Evolutionary conservation across 2,113 vertebrate species (phyloP).

Genomic region (Calyptomena viridis): DNA sequence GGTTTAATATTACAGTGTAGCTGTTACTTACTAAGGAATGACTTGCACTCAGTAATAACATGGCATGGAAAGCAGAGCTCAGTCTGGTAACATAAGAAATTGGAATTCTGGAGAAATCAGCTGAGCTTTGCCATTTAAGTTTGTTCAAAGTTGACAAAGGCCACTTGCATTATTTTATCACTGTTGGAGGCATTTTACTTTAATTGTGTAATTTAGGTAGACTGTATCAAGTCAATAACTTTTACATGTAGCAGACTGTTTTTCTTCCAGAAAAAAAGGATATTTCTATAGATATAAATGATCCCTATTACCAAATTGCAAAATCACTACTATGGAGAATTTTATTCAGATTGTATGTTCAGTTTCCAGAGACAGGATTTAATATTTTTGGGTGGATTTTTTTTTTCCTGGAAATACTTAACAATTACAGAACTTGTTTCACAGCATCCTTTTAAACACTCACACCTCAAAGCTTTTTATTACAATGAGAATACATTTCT

Average conservation of each 20-base stretch:
- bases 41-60: background rate
- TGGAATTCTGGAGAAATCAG: background rate
- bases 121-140: background rate
- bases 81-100: background rate
- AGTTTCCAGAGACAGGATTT: background rate
- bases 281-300: background rate
- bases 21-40: background rate
- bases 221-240: background rate
- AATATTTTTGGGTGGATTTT: background rate
- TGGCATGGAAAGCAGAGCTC: background rate
- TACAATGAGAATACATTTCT: background rate
- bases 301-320: background rate
- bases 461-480: constrained; percentile 18
- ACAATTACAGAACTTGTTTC: background rate
- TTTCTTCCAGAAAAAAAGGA: background rate
- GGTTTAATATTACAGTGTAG: background rate
- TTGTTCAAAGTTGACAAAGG: background rate
- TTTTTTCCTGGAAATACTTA: background rate
- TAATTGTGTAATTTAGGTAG: background rate
- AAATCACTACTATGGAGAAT: background rate
- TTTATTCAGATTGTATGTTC: background rate
- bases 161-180: background rate
- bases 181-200: background rate
- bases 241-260: background rate
- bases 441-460: background rate